Percentiles rank a stretch among this genome's conserved stretches.
These are phyloP conservation scores for Procambarus virginalis DNA, from an alignment of 1,140 invertebrate genomes.

Conservation along the genomic window DNA sequence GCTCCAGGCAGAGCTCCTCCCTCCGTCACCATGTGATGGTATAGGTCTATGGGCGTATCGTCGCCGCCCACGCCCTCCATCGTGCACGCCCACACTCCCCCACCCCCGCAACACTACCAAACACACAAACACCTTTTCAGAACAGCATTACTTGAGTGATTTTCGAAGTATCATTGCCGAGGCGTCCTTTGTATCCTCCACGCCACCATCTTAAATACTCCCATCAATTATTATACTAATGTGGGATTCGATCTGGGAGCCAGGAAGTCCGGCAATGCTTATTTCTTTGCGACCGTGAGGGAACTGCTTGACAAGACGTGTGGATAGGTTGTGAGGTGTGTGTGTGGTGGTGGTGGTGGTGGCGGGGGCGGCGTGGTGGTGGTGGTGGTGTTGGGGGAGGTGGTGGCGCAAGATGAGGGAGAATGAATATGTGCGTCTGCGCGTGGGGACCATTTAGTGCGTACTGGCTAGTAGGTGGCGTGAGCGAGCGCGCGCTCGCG, in stretches of 20 bases:
- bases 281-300: too few species aligned
- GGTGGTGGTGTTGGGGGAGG: background rate
- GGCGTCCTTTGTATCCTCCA: too few species aligned
- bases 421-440: slow-evolving; percentile 36
- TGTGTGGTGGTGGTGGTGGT: slow-evolving; percentile 1
- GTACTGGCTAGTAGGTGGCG: slow-evolving; percentile 46
- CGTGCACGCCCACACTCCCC: slow-evolving; percentile 31
- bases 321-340: background rate
- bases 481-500: slow-evolving; percentile 1
- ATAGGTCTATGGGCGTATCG: slow-evolving; percentile 43
- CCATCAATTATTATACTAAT: too few species aligned
- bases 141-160: too few species aligned
- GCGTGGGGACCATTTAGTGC: slow-evolving; percentile 57
- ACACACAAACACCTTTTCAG: background rate
- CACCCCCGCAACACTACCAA: slow-evolving; percentile 16
- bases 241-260: background rate
- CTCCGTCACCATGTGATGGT: slow-evolving; percentile 47
- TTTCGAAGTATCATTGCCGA: too few species aligned
- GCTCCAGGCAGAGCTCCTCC: background rate
- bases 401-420: background rate
- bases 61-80: slow-evolving; percentile 43
- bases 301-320: background rate
- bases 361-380: background rate
- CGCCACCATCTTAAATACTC: too few species aligned
- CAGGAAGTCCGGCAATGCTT: too few species aligned